Evolutionary conservation across 1,140 invertebrate genomes (phyloP), one percentile per base, ranked within the genome.

Genomic region (Scylla paramamosain): DNA sequence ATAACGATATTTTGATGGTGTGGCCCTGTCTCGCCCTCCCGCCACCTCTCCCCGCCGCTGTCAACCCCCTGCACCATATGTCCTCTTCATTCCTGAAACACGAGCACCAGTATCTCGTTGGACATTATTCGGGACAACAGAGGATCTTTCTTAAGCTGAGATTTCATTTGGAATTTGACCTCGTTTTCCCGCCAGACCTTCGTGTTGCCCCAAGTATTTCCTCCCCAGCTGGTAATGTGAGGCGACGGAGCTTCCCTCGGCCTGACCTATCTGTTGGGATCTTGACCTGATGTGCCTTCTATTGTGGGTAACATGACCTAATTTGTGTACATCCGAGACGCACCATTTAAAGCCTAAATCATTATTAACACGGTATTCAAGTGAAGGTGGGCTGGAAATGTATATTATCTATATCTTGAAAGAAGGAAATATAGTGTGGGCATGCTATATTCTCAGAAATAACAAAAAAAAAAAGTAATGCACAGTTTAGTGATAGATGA

Each of bases 1-100:
- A 94, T 94, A 91, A 94, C 46, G 93, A 90, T 77, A 77, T 90
- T 82, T 87, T 94, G 82, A 91, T 94, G 93, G 28, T 25, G 25
- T 16, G 83, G 86, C 31, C 31, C 31, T 46, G n/a, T 88, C 86
- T 28, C 45, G 25, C 67, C 67, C 67, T 87, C 0, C 83, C 0
- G 39, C 29, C 84, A 32, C 0, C 84, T 20, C 31, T 1, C 0
- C 16, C 12, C 31, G 31, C 84, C 84, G 12, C 84, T 28, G 16
- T 87, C 84, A 87, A 31, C 84, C 86, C 29, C 14, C 14, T 16
- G 14, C 86, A 20, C 31, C 86, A 45, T 29, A 45, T 46, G 31
- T 28, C 31, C 16, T 29, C 28, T 20, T 88, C 45, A 20, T 28
- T 46, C 45, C n/a, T 10, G 31, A 88, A 45, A 45, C 86, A 88